phyloP scores from a whole-genome alignment of 1,140 invertebrate genomes.

The Drosophila bipectinata region DNA sequence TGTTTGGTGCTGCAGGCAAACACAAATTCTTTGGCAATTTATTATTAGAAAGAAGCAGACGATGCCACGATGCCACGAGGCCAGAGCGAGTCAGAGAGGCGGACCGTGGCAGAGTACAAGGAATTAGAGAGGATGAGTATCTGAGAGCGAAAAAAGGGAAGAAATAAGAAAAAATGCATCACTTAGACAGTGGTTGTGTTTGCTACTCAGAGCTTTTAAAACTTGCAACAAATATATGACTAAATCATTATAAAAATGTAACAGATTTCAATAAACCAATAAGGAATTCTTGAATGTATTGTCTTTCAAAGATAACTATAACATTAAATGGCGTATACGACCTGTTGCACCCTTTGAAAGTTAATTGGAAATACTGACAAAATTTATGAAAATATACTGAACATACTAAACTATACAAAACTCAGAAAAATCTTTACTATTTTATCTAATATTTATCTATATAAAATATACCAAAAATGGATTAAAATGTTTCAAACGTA shows the following conservation, averaged over 20 bases:
- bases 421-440: too few relatives aligned
- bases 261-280: background rate
- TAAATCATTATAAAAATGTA: too few relatives aligned
- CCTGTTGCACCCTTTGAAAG: too few relatives aligned
- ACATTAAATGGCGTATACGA: too few relatives aligned
- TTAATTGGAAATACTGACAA: too few relatives aligned
- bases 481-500: too few relatives aligned
- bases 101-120: background rate
- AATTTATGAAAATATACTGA: too few relatives aligned
- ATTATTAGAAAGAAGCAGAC: constrained; percentile 76
- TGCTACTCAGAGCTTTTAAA: background rate
- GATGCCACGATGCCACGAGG: constrained; percentile 44
- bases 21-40: constrained; percentile 78
- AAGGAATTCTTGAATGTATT: too few relatives aligned
- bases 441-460: too few relatives aligned
- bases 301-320: too few relatives aligned
- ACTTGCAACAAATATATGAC: background rate
- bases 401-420: too few relatives aligned
- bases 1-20: constrained; percentile 60
- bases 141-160: background rate
- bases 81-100: background rate
- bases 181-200: background rate
- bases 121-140: background rate
- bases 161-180: background rate
- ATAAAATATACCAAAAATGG: too few relatives aligned